These are phyloP conservation scores for Atherinosoma microstoma DNA, from an alignment of 2,797 vertebrate genomes.

Conservation along the genomic window DNA sequence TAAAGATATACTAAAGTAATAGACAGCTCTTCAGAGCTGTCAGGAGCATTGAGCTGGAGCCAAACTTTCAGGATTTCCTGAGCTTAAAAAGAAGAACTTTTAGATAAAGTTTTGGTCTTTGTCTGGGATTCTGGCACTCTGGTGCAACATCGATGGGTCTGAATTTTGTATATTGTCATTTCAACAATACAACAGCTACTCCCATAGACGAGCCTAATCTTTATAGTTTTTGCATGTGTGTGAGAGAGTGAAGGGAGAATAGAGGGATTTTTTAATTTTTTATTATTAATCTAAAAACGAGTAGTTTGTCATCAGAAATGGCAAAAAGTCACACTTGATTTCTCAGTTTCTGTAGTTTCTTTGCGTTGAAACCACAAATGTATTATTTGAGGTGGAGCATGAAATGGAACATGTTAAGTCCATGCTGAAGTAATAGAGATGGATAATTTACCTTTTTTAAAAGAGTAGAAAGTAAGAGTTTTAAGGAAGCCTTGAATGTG, in stretches of 20 bases:
- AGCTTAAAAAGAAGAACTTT: not conserved
- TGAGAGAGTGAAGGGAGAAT: not conserved
- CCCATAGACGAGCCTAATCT: not conserved
- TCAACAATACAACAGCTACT: not conserved
- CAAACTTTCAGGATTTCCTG: not conserved
- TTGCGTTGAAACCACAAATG: not conserved
- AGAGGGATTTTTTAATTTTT: not conserved
- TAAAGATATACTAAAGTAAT: not conserved
- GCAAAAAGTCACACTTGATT: conserved; percentile 4
- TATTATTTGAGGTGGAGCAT: not conserved
- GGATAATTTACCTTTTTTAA: not conserved
- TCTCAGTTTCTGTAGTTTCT: conserved; percentile 7
- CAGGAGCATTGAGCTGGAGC: not conserved
- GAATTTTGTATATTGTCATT: not conserved
- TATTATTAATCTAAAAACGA: conserved; percentile 13
- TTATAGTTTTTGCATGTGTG: not conserved
- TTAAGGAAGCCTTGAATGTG: not conserved
- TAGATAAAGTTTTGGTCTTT: not conserved
- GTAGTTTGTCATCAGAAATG: conserved; percentile 32
- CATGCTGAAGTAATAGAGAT: no score
- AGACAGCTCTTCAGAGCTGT: not conserved
- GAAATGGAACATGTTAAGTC: conserved; percentile 15
- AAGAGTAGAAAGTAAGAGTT: not conserved
- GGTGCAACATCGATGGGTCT: not conserved
- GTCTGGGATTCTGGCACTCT: not conserved